Percentiles rank a stretch among this genome's conserved stretches.
phyloP scores from a whole-genome alignment of 2,113 vertebrate genomes.

The Pterophyllum scalare region DNA sequence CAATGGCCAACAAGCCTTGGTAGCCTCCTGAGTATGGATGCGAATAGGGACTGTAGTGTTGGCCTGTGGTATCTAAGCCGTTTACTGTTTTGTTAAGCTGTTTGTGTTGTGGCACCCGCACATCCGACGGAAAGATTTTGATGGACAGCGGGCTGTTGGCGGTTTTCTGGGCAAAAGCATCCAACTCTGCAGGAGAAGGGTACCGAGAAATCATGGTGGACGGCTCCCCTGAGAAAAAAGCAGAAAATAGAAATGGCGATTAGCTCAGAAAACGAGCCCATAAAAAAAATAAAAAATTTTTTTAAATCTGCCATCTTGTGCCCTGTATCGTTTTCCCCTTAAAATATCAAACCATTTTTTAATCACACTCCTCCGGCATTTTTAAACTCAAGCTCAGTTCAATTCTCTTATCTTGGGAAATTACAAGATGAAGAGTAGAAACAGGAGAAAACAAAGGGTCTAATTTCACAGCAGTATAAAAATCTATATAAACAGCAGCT shows the following conservation, averaged over 20 bases:
- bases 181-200: constrained; percentile 95
- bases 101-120: constrained; percentile 97
- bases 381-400: constrained; percentile 66
- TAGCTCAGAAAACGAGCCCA: neutral
- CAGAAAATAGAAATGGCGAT: constrained; percentile 27
- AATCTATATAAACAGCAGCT: constrained; percentile 4
- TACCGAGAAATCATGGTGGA: constrained; percentile 86
- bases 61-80: constrained; percentile 92
- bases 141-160: constrained; percentile 93
- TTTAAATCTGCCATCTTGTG: neutral
- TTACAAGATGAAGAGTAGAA: constrained; percentile 40
- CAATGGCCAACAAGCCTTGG: constrained; percentile 90
- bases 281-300: constrained; percentile 12
- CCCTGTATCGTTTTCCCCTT: neutral
- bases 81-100: constrained; percentile 95
- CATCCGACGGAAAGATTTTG: constrained; percentile 96
- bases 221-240: constrained; percentile 83
- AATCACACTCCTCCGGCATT: constrained; percentile 25
- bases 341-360: constrained; percentile 25
- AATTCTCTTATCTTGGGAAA: constrained; percentile 71
- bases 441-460: constrained; percentile 8
- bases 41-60: constrained; percentile 87
- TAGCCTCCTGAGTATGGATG: constrained; percentile 83
- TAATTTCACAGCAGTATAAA: neutral
- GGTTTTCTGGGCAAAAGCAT: constrained; percentile 95